Conservation (phyloP, 2,797 vertebrate species). For the Meriones psammophilus region DNA sequence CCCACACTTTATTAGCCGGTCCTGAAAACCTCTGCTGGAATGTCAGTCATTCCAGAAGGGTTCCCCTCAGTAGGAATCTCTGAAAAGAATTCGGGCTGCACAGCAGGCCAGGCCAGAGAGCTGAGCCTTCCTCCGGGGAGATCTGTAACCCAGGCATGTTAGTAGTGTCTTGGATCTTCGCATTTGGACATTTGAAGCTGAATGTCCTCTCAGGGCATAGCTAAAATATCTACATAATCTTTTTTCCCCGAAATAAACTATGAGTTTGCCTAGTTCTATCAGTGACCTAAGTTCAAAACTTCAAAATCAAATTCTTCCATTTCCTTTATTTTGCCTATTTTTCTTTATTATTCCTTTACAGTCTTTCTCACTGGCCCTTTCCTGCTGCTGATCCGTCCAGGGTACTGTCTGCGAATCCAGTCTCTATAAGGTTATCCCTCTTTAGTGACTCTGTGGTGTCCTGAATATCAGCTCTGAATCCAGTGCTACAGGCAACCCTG, state of each 20-base stretch:
- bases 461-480: neutral
- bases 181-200: neutral
- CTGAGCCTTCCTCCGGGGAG: neutral
- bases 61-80: neutral
- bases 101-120: neutral
- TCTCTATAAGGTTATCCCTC: neutral
- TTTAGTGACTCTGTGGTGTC: neutral
- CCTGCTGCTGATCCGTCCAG: neutral
- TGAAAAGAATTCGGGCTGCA: neutral
- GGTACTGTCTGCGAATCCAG: neutral
- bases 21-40: neutral
- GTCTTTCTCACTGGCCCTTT: neutral
- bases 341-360: slow-evolving; percentile 41
- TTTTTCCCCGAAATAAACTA: slow-evolving; percentile 53
- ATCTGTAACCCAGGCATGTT: slow-evolving; percentile 25
- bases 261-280: slow-evolving; percentile 52
- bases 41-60: too few species aligned
- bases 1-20: neutral
- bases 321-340: slow-evolving; percentile 51
- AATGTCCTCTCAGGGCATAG: slow-evolving; percentile 20
- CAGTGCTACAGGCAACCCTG: neutral
- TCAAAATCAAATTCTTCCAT: slow-evolving; percentile 39
- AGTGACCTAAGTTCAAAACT: slow-evolving; percentile 48
- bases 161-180: neutral
- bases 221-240: slow-evolving; percentile 40